phyloP scores from a whole-genome alignment of 2,888 invertebrate genomes.

The Phymatocera aterrima region DNA sequence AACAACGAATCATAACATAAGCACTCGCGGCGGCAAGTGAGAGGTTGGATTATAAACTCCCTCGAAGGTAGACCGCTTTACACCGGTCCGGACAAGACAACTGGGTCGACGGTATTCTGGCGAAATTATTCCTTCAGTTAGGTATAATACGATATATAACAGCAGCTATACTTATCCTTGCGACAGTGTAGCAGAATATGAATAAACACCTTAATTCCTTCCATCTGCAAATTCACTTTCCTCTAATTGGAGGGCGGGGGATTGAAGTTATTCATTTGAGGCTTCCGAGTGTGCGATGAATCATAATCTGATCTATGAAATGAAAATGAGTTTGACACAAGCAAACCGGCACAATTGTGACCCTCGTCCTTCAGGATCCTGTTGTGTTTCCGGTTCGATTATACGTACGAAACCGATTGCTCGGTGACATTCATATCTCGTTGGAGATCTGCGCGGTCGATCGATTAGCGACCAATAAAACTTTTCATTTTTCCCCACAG shows the following conservation, averaged over 20 bases:
- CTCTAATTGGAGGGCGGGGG: too few species aligned
- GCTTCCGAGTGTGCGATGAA: too few species aligned
- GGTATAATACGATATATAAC: not conserved
- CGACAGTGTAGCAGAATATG: not conserved
- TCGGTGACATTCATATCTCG: not conserved
- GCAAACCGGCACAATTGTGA: not conserved
- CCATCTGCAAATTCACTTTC: too few species aligned
- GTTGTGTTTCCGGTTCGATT: conserved; percentile 14
- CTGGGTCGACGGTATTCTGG: conserved; percentile 45
- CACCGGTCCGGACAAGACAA: conserved; percentile 45
- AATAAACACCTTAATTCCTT: too few species aligned
- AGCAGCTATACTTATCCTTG: not conserved
- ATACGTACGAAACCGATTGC: not conserved
- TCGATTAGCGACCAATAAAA: too few species aligned
- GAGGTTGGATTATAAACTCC: conserved; percentile 52
- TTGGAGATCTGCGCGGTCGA: not conserved
- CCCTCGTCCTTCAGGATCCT: conserved; percentile 4
- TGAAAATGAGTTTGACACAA: not conserved
- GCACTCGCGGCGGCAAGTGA: conserved; percentile 52
- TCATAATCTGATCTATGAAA: too few species aligned
- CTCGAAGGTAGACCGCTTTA: conserved; percentile 60
- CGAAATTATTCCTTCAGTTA: not conserved
- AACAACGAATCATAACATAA: not conserved
- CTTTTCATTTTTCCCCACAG: too few species aligned
- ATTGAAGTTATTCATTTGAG: too few species aligned